A percentile compares a stretch with the other conserved stretches of the same genome.
These are phyloP conservation scores for Myopa tessellatipennis DNA, from an alignment of 2,888 invertebrate species.

Conservation along the genomic window DNA sequence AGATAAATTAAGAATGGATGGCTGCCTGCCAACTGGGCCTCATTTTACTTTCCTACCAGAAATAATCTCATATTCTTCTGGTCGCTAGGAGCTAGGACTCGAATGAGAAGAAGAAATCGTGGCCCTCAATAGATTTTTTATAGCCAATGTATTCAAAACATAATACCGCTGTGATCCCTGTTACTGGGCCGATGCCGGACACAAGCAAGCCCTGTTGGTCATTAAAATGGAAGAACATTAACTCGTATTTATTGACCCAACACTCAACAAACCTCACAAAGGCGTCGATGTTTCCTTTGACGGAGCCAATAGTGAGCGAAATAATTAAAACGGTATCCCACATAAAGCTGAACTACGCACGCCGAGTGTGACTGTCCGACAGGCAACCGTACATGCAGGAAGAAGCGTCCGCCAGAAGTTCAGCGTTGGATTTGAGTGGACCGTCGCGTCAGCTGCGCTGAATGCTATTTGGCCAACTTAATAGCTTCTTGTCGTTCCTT, in stretches of 20 bases:
- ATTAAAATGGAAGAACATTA: not conserved
- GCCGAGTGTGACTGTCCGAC: not conserved
- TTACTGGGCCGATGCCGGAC: not conserved
- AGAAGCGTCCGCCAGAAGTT: not conserved
- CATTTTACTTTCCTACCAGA: too few species aligned
- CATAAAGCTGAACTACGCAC: conserved; percentile 1
- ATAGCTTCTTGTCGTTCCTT: not conserved
- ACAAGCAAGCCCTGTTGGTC: not conserved
- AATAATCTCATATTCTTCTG: too few species aligned
- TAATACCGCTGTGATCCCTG: not conserved
- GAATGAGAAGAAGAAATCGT: too few species aligned
- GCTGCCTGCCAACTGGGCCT: too few species aligned
- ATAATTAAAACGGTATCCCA: conserved; percentile 22
- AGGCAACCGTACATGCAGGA: not conserved
- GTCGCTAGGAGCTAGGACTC: too few species aligned
- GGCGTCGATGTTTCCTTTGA: conserved; percentile 3
- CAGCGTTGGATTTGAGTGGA: not conserved
- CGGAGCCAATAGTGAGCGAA: conserved; percentile 23
- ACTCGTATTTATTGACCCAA: not conserved
- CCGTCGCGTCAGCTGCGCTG: not conserved
- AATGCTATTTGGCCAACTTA: not conserved
- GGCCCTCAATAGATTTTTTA: too few species aligned
- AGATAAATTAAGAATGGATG: too few species aligned
- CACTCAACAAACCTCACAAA: conserved; percentile 23
- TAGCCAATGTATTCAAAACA: too few species aligned